Evolutionary conservation across 2,888 invertebrate genomes (phyloP).

Genomic region (Pegoplata infirma): DNA sequence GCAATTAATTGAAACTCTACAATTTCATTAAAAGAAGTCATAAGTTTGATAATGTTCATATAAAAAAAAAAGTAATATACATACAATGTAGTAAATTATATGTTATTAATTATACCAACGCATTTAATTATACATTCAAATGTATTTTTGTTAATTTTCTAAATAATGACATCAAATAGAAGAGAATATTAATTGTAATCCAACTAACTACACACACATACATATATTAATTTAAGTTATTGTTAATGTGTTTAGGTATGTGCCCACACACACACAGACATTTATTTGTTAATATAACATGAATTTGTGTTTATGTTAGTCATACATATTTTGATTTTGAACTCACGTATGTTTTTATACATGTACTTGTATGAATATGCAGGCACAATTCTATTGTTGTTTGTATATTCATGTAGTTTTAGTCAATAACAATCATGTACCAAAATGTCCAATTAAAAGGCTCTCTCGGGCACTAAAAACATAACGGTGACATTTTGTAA

Average conservation of each 20-base stretch:
- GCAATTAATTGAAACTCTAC: background rate
- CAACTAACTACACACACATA: too few relatives aligned
- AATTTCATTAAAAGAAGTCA: background rate
- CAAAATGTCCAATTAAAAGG: constrained; percentile 59
- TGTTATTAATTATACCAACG: too few relatives aligned
- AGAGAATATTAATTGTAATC: too few relatives aligned
- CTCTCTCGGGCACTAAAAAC: constrained; percentile 45
- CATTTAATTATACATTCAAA: too few relatives aligned
- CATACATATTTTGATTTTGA: background rate
- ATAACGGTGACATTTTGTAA: constrained; percentile 47
- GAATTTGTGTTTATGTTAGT: background rate
- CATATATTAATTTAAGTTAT: too few relatives aligned
- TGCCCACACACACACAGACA: too few relatives aligned
- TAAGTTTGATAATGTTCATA: background rate
- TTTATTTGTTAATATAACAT: too few relatives aligned
- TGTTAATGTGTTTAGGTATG: too few relatives aligned
- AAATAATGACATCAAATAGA: too few relatives aligned
- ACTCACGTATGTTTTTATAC: background rate
- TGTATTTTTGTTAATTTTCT: too few relatives aligned
- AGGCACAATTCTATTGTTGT: too few relatives aligned
- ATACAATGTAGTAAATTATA: too few relatives aligned
- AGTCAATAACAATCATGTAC: constrained; percentile 53
- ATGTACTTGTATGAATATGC: background rate
- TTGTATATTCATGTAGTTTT: constrained; percentile 30
- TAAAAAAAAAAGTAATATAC: background rate